Percentiles rank a stretch among this genome's conserved stretches.
Conservation (phyloP, 2,797 vertebrate genomes). For the Sarcophilus harrisii region DNA sequence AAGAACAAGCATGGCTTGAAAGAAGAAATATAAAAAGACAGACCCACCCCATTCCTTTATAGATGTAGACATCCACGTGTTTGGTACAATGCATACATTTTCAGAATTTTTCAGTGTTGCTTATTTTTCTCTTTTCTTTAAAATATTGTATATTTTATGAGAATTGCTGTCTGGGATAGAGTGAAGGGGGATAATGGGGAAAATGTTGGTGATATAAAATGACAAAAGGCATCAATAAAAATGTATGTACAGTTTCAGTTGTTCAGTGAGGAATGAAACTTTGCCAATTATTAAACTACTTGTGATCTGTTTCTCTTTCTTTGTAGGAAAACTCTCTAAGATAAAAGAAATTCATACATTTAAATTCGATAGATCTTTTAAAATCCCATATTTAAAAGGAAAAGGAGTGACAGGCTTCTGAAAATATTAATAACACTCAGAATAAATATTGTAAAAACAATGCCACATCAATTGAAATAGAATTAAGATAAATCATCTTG, state of each 20-base stretch:
- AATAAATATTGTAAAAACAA: slow-evolving; percentile 18
- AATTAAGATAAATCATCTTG: background rate
- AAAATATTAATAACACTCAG: background rate
- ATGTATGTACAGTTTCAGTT: background rate
- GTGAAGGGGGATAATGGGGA: background rate
- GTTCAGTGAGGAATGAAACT: background rate
- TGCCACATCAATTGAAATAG: background rate
- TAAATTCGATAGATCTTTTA: background rate
- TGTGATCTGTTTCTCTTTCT: background rate
- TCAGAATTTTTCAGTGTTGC: background rate
- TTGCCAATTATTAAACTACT: background rate
- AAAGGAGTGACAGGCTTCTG: background rate
- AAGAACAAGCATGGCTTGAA: background rate
- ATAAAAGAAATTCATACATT: background rate
- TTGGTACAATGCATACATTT: background rate
- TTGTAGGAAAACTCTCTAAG: background rate
- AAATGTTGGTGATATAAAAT: background rate
- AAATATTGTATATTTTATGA: background rate
- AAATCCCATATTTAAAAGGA: background rate
- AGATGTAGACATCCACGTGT: background rate
- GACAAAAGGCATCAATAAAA: background rate
- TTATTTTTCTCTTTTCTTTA: background rate
- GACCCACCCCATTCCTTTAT: background rate
- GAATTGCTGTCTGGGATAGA: background rate
- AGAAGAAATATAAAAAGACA: background rate